Conservation (phyloP, 1,140 invertebrate species). For the Zaprionus ghesquierei region DNA sequence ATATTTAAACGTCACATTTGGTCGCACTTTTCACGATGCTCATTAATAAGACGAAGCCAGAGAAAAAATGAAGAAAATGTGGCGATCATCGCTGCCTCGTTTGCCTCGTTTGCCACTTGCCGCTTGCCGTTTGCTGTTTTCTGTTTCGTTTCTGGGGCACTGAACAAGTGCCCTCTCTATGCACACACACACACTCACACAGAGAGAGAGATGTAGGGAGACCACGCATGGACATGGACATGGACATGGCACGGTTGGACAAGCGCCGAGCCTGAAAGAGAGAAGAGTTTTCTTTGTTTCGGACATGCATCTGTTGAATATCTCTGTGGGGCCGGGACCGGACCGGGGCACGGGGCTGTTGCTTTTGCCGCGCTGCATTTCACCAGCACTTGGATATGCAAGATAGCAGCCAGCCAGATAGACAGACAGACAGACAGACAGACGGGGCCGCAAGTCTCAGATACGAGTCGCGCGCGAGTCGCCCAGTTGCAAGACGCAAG, state of each 20-base stretch:
- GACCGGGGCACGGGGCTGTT: too few species aligned
- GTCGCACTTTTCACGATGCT: constrained; percentile 82
- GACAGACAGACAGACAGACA: too few species aligned
- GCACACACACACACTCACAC: constrained; percentile 28
- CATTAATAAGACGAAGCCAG: constrained; percentile 73
- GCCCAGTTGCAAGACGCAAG: constrained; percentile 17
- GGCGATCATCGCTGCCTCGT: constrained; percentile 67
- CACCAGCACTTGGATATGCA: constrained; percentile 75
- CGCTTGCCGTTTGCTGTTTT: constrained; percentile 44
- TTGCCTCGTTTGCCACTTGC: constrained; percentile 45
- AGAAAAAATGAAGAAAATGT: constrained; percentile 76
- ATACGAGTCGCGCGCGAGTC: constrained; percentile 10
- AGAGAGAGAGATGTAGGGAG: neutral
- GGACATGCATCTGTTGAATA: constrained; percentile 67
- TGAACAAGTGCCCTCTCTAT: constrained; percentile 79
- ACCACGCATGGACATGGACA: constrained; percentile 36
- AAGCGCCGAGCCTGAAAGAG: constrained; percentile 49
- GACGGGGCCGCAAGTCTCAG: constrained; percentile 12
- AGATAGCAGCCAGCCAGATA: constrained; percentile 51
- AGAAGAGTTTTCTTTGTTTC: constrained; percentile 76
- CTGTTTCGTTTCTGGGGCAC: constrained; percentile 73
- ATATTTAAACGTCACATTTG: constrained; percentile 83
- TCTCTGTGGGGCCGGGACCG: constrained; percentile 51
- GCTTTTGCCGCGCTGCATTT: constrained; percentile 45
- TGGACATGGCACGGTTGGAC: constrained; percentile 76